Evolutionary conservation across 30 jellyfish, hydroid and myxozoan species (phyloP).

Genomic region (Phacellophora camtschatica): DNA sequence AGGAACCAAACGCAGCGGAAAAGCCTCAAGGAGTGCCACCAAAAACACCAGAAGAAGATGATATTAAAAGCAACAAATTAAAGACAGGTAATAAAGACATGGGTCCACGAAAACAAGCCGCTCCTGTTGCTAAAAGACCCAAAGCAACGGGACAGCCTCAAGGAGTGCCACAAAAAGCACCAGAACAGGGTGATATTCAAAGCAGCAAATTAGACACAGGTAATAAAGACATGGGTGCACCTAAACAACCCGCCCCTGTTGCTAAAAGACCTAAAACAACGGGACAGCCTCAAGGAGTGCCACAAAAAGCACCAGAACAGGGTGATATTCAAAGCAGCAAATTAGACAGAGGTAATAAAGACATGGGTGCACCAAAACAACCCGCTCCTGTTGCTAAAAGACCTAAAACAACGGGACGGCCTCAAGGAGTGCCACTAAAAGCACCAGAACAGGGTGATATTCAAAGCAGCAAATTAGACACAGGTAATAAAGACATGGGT

Average conservation of each 20-base stretch:
- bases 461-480: neutral
- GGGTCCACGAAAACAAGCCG: no score
- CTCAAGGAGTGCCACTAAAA: neutral
- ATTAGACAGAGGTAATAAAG: neutral
- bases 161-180: neutral
- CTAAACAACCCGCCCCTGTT: no score
- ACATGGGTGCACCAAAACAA: conserved; percentile 11
- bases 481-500: conserved; percentile 8
- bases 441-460: conserved; percentile 46
- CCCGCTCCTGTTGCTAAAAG: conserved; percentile 10
- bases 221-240: no score
- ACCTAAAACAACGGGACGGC: neutral
- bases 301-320: neutral
- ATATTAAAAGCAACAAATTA: no score
- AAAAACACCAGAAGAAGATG: no score
- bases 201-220: no score
- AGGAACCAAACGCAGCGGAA: neutral
- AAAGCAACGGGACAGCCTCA: neutral
- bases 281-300: neutral
- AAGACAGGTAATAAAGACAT: no score
- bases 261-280: neutral
- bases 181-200: neutral
- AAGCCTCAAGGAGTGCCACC: neutral
- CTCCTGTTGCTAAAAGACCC: no score
- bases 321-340: neutral